Conservation (phyloP, 2,797 vertebrate genomes). For the Potorous gilbertii region DNA sequence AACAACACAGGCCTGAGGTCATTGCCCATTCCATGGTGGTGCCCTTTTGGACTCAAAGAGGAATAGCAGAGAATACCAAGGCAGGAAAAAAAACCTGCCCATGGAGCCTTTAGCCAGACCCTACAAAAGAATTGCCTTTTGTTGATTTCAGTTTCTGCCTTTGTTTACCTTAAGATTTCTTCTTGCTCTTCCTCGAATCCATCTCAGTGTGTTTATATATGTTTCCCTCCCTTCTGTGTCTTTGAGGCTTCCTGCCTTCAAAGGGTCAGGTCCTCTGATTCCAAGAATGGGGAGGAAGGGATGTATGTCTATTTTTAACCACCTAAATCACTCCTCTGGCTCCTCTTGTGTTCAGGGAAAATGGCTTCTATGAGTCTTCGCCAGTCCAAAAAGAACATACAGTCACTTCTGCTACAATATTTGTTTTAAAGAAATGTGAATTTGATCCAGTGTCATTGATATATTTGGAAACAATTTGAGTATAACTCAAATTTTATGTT, state of each 20-base stretch:
- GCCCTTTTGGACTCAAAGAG: not conserved
- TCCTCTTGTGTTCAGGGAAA: slow-evolving; percentile 6
- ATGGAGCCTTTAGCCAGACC: not conserved
- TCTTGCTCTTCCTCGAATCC: not conserved
- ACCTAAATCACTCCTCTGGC: not conserved
- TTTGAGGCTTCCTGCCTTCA: not conserved
- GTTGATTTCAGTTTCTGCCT: not conserved
- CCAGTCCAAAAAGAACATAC: not conserved
- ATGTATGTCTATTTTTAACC: slow-evolving; percentile 25
- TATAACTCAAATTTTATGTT: not conserved
- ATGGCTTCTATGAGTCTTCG: slow-evolving; percentile 2
- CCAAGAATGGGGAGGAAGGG: slow-evolving; percentile 14
- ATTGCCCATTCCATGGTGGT: too few species aligned
- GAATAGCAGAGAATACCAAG: slow-evolving; percentile 4
- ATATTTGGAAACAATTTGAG: not conserved
- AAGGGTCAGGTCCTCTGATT: not conserved
- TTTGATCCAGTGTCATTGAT: not conserved
- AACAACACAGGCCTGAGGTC: not conserved
- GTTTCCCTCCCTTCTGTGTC: not conserved
- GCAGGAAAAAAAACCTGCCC: not conserved
- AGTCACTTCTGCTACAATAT: not conserved
- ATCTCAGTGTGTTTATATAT: not conserved
- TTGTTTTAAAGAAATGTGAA: not conserved
- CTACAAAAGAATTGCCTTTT: slow-evolving; percentile 38
- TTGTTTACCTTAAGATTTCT: not conserved